Conservation (phyloP, 2,797 vertebrate species). For the Nyctibius grandis region DNA sequence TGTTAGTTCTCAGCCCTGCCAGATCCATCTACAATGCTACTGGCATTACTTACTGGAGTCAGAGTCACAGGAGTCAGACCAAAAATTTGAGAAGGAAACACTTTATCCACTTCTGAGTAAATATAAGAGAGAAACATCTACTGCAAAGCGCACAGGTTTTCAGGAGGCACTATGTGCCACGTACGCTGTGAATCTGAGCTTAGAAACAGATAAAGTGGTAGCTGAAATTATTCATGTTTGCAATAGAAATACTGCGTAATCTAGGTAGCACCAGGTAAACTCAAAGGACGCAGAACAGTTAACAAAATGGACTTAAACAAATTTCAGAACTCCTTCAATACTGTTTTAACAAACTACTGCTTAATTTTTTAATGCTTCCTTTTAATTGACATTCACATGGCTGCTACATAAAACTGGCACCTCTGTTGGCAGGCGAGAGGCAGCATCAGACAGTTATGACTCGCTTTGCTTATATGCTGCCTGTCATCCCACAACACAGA, state of each 20-base stretch:
- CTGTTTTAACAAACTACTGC: not conserved
- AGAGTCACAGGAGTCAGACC: slow-evolving; percentile 69
- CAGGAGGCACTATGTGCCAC: not conserved
- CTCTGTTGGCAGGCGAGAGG: not conserved
- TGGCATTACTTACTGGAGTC: slow-evolving; percentile 73
- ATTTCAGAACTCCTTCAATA: not conserved
- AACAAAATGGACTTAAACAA: not conserved
- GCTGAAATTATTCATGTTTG: not conserved
- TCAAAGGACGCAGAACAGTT: not conserved
- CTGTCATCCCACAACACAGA: not conserved
- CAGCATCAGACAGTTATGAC: not conserved
- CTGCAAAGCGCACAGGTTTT: not conserved
- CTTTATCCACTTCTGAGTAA: slow-evolving; percentile 28
- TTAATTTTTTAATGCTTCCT: not conserved
- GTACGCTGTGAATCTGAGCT: not conserved
- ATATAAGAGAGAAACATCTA: slow-evolving; percentile 48
- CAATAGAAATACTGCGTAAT: not conserved
- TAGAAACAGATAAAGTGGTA: not conserved
- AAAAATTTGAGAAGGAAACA: slow-evolving; percentile 57
- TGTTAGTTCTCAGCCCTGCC: slow-evolving; percentile 77
- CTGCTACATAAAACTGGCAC: not conserved
- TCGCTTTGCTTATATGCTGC: not conserved
- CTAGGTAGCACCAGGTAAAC: not conserved
- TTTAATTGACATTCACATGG: not conserved
- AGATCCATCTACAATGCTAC: slow-evolving; percentile 75